These are phyloP conservation scores for Limanda limanda DNA, from an alignment of 2,113 vertebrate species.

Conservation along the genomic window DNA sequence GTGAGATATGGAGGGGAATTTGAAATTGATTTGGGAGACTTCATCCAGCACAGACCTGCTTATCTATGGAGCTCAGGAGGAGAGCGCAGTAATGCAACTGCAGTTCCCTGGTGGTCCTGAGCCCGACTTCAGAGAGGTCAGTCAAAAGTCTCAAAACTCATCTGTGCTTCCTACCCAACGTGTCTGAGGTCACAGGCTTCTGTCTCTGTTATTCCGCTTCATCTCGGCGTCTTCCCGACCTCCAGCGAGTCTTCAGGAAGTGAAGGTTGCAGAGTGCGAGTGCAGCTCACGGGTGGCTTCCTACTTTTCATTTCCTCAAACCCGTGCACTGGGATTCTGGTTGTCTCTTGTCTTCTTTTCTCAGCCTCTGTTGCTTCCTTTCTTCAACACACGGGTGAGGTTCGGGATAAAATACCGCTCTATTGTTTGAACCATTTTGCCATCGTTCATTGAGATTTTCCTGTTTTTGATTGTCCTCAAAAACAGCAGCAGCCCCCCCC, in stretches of 20 bases:
- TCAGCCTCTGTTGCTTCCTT: not conserved
- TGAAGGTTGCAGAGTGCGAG: slow-evolving; percentile 32
- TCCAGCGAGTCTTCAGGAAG: slow-evolving; percentile 31
- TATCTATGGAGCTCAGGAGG: slow-evolving; percentile 23
- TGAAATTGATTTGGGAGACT: slow-evolving; percentile 26
- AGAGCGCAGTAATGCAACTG: not conserved
- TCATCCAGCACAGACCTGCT: slow-evolving; percentile 13
- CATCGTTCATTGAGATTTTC: too few relatives aligned
- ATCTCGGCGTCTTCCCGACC: slow-evolving; percentile 11
- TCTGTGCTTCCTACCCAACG: slow-evolving; percentile 23
- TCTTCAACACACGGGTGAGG: not conserved
- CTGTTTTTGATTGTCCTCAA: not conserved
- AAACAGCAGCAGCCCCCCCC: slow-evolving; percentile 27
- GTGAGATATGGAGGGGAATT: slow-evolving; percentile 6
- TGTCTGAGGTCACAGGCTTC: slow-evolving; percentile 27
- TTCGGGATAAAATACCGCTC: too few relatives aligned
- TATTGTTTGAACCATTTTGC: too few relatives aligned
- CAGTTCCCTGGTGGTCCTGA: slow-evolving; percentile 13
- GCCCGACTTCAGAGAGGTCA: slow-evolving; percentile 27
- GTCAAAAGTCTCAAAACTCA: slow-evolving; percentile 27
- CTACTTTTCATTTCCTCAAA: slow-evolving; percentile 10
- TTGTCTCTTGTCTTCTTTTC: slow-evolving; percentile 14
- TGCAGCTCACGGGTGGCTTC: slow-evolving; percentile 19
- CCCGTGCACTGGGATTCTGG: slow-evolving; percentile 2
- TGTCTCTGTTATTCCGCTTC: slow-evolving; percentile 37